phyloP scores from a whole-genome alignment of 2,113 vertebrate genomes.

The Pollimyrus isidori region DNA sequence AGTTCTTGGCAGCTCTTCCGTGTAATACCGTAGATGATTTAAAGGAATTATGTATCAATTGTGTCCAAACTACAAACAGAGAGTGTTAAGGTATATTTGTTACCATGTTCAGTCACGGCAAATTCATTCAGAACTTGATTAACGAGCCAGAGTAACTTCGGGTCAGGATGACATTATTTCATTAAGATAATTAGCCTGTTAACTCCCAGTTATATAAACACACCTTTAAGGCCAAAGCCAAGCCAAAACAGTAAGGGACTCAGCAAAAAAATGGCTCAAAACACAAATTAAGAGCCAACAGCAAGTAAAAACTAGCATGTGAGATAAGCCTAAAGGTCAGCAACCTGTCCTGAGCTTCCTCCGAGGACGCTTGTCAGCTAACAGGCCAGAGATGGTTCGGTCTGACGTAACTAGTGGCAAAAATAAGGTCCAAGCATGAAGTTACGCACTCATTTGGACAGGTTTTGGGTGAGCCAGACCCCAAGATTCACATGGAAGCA shows the following conservation, averaged over 20 bases:
- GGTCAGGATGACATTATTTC: not conserved
- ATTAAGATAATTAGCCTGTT: conserved; percentile 4
- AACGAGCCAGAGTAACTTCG: not conserved
- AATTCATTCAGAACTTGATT: not conserved
- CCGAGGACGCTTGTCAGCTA: not conserved
- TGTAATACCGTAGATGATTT: not conserved
- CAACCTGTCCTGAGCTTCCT: not conserved
- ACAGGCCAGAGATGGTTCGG: not conserved
- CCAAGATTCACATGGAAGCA: not conserved
- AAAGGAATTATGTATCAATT: not conserved
- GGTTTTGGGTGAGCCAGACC: not conserved
- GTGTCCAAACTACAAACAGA: not conserved
- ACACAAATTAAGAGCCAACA: not conserved
- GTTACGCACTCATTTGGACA: not conserved
- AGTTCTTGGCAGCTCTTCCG: not conserved
- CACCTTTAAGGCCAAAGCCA: not conserved
- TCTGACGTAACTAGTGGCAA: not conserved
- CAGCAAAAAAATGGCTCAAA: not conserved
- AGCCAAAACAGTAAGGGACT: not conserved
- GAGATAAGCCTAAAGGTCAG: not conserved
- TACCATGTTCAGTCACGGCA: not conserved
- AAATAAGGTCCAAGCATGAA: not conserved
- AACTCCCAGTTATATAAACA: conserved; percentile 8
- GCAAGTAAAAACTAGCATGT: not conserved
- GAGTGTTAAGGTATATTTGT: not conserved